Evolutionary conservation across 1,140 invertebrate species (phyloP), one percentile per base, ranked within the genome.

Genomic region (Drosophila erecta): DNA sequence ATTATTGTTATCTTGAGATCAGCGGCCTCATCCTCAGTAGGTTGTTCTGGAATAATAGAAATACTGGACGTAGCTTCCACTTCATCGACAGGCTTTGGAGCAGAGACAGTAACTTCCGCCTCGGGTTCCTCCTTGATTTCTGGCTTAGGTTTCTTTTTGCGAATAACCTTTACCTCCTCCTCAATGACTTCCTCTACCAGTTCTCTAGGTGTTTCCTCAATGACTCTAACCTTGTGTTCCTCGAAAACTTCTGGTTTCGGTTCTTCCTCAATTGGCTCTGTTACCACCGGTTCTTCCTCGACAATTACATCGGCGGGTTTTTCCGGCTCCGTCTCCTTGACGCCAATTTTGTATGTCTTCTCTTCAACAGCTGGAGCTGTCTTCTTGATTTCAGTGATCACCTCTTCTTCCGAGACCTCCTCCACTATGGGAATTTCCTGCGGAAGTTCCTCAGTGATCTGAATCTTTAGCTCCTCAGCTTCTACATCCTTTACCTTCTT

Each of bases 121-220:
- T 90, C 90, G 17, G 79, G 76, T 54, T 91, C 80, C 44, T 91
- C 85, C 6, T 40, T 58, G n/a, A 77, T 49, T 50, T 76, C 46
- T 33, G 66, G 73, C 43, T 81, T 87, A 14, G 75, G 79, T 41
- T 91, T 91, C 83, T 84, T 91, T 44, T 90, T 91, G 22, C 79
- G 76, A 22, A 72, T 79, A 17, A 91, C 61, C 37, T 57, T 90
- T 3, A 91, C 62, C 24, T 77, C 74, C 43, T 91, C 83, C 66
- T 77, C 78, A 12, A 78, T 35, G 11, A 87, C 67, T 61, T 89
- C 90, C 12, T 91, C 86, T 0, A 91, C 69, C 4, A 85, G 6
- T 73, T 90, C 83, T 6, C 69, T 66, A 2, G 85, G 85, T 12
- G 70, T 75, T 72, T 91, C 84, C 35, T 90, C 86, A 62, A 90